Evolutionary conservation across 2,113 vertebrate genomes (phyloP).

Genomic region (Pipra filicauda): DNA sequence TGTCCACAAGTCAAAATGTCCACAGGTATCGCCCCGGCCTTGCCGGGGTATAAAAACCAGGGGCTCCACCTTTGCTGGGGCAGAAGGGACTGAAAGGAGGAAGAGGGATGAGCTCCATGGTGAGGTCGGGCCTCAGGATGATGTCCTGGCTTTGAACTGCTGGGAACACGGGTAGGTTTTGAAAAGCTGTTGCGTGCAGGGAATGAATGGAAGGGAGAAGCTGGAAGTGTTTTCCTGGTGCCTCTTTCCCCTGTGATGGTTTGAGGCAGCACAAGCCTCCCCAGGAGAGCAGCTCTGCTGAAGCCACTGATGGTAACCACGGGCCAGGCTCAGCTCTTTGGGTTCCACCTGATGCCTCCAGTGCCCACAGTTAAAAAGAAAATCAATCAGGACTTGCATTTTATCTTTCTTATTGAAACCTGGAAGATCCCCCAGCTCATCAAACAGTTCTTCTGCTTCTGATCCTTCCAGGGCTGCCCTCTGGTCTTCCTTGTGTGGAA

Average conservation of each 20-base stretch:
- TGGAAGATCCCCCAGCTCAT: neutral
- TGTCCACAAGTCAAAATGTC: neutral
- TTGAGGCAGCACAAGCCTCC: fast-evolving
- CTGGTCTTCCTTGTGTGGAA: neutral
- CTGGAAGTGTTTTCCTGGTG: neutral
- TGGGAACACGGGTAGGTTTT: neutral
- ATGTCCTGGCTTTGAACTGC: neutral
- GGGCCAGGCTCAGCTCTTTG: neutral
- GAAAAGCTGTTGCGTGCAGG: neutral
- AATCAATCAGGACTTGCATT: neutral
- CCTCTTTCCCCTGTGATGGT: neutral
- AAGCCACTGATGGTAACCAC: fast-evolving
- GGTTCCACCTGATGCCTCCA: neutral
- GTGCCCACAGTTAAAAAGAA: neutral
- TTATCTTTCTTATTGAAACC: neutral
- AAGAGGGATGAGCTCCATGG: neutral
- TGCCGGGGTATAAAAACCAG: neutral
- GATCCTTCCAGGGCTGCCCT: neutral
- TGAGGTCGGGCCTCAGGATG: neutral
- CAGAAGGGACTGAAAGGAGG: neutral
- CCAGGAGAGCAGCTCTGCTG: neutral
- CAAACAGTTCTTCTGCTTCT: neutral
- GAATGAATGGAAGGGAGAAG: neutral
- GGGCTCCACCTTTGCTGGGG: neutral
- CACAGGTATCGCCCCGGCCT: neutral